These are phyloP conservation scores for Idaea aversata DNA, from an alignment of 2,888 invertebrate genomes.

Conservation along the genomic window DNA sequence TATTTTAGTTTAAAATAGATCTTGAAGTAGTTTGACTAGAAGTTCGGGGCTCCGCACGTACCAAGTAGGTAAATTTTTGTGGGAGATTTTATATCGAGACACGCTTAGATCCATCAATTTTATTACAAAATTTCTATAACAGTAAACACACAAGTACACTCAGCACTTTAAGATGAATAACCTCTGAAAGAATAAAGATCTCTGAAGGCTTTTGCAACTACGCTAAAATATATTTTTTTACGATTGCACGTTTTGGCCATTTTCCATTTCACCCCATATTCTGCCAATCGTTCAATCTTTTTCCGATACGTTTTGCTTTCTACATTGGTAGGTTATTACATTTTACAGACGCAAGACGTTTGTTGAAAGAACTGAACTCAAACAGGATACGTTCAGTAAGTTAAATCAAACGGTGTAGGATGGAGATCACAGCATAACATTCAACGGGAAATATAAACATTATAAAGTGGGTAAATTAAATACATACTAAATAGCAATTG, in stretches of 20 bases:
- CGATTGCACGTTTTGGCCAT: conserved; percentile 26
- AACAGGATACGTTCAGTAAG: conserved; percentile 31
- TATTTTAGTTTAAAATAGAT: conserved; percentile 13
- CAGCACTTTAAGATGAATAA: conserved; percentile 23
- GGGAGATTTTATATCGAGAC: conserved; percentile 13
- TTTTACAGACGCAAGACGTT: conserved; percentile 26
- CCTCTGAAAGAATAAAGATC: conserved; percentile 26
- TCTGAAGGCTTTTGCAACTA: conserved; percentile 21
- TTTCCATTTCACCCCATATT: conserved; percentile 33
- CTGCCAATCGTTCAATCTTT: conserved; percentile 34
- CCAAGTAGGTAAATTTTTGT: conserved; percentile 14
- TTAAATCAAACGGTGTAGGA: conserved; percentile 3
- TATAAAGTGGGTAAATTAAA: conserved; percentile 39
- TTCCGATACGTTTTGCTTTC: conserved; percentile 25
- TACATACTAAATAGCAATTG: conserved; percentile 40
- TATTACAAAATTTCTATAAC: conserved; percentile 7
- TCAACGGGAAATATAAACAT: conserved; percentile 24
- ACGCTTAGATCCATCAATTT: conserved; percentile 5
- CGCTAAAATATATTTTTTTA: conserved; percentile 26
- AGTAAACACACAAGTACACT: not conserved
- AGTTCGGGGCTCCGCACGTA: too few relatives aligned
- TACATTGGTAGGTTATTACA: conserved; percentile 29
- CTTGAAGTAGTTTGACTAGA: conserved; percentile 6
- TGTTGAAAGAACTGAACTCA: conserved; percentile 32
- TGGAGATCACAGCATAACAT: conserved; percentile 9